A percentile compares a stretch with the other conserved stretches of the same genome.
Evolutionary conservation across 2,888 invertebrate genomes (phyloP).

Genomic region (Venusia cambrica): DNA sequence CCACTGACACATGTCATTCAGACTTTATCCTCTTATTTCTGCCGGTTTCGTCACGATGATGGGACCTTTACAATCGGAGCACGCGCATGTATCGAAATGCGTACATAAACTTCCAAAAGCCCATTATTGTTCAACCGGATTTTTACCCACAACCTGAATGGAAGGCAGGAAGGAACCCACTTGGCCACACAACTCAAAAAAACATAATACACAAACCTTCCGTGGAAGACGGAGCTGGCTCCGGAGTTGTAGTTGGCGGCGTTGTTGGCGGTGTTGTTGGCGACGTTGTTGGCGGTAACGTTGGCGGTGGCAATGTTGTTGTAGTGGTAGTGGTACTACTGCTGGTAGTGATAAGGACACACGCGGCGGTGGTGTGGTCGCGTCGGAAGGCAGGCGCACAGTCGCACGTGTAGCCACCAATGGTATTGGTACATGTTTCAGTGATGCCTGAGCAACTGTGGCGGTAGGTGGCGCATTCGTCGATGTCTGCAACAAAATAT

Average conservation of each 20-base stretch:
- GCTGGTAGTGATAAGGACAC: constrained; percentile 45
- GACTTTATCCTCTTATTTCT: too few relatives aligned
- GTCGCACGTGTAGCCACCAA: constrained; percentile 91
- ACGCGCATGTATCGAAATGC: too few relatives aligned
- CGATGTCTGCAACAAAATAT: constrained; percentile 81
- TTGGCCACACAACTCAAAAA: too few relatives aligned
- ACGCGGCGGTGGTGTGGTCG: constrained; percentile 74
- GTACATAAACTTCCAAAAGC: too few relatives aligned
- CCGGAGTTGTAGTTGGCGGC: constrained; percentile 37
- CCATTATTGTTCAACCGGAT: too few relatives aligned
- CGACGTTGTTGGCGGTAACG: constrained; percentile 17
- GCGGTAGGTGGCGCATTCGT: constrained; percentile 85
- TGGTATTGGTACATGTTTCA: constrained; percentile 89
- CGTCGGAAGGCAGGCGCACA: constrained; percentile 90
- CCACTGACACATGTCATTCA: too few relatives aligned
- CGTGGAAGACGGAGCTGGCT: constrained; percentile 19
- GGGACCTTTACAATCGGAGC: too few relatives aligned
- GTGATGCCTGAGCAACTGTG: constrained; percentile 79
- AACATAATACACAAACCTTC: too few relatives aligned
- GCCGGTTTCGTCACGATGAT: too few relatives aligned
- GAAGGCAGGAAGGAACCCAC: too few relatives aligned
- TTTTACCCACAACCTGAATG: too few relatives aligned
- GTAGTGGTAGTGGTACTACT: constrained; percentile 31
- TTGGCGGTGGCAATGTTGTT: constrained; percentile 34
- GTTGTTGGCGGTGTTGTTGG: constrained; percentile 18